Evolutionary conservation across 35 echinoderm and acorn worm species (phyloP).

Genomic region (Apostichopus parvimensis): DNA sequence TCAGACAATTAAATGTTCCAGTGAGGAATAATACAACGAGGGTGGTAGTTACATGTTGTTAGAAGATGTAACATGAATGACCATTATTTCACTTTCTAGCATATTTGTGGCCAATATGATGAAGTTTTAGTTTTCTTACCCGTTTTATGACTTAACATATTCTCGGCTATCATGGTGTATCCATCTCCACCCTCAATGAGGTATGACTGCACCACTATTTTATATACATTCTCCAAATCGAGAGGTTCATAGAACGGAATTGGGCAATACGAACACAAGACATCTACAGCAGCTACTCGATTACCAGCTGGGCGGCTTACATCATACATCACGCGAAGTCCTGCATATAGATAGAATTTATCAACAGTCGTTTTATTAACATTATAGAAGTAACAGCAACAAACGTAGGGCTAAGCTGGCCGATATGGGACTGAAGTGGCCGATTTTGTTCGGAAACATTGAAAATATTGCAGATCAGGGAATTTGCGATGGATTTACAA

Average conservation of each 20-base stretch:
- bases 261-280: conserved; percentile 62
- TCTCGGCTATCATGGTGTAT: conserved; percentile 67
- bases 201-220: conserved; percentile 59
- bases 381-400: too few species aligned
- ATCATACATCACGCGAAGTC: conserved; percentile 63
- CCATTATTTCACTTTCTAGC: too few species aligned
- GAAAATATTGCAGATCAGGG: too few species aligned
- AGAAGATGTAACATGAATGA: background rate
- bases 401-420: too few species aligned
- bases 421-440: too few species aligned
- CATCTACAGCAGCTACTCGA: conserved; percentile 56
- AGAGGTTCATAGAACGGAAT: conserved; percentile 69
- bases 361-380: too few species aligned
- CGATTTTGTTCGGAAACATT: too few species aligned
- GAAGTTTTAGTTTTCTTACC: conserved; percentile 33
- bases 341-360: background rate
- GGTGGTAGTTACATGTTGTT: background rate
- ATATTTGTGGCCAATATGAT: too few species aligned
- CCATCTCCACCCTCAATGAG: conserved; percentile 76
- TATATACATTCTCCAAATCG: conserved; percentile 59
- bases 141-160: conserved; percentile 33
- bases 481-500: too few species aligned
- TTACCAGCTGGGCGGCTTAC: conserved; percentile 1
- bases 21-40: too few species aligned
- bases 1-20: too few species aligned